Evolutionary conservation across 2,888 invertebrate species (phyloP), one percentile per base, ranked within the genome.

Genomic region (Morpho helenor): DNA sequence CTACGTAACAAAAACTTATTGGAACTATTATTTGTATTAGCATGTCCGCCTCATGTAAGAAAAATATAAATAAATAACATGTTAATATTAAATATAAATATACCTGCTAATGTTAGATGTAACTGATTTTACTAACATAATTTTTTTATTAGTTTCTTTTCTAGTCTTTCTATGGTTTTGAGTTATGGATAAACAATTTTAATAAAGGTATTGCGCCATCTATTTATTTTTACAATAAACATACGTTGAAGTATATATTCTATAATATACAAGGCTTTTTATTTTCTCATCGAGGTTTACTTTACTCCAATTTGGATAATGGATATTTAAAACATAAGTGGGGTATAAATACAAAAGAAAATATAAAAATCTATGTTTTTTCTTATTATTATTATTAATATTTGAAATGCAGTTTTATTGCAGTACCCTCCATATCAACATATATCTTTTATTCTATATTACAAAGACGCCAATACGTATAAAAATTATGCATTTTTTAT

Each of bases 321-420:
- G 52, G 53, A 59, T 40, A 75, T 74, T 31, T 73, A 77, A 81
- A 79, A 76, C 58, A 63, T 45, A 58, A 59, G 59, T 56, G 61
- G 65, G 66, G 57, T 65, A 59, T 59, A 61, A 68, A 63, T 65
- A 68, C 60, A 67, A 66, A 68, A 78, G 75, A 80, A 77, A 76
- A 79, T 80, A 77, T 77, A 79, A 79, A 31, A 79, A 81, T 82
- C 77, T 82, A 80, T 78, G 77, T 73, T 82, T 31, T 77, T 80
- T 79, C 80, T 76, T 69, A 74, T 75, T 75, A 75, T 74, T 78
- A 72, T 76, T 69, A 74, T 75, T 74, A 75, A 73, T 78, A 72
- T 76, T 75, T 75, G 76, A 80, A 80, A 79, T 79, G 78, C 79
- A 78, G 68, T 71, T 72, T 56, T 75, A 78, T 77, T 76, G 78